A percentile compares a stretch with the other conserved stretches of the same genome.
Conservation (phyloP, 92 coral and sea anemone genomes). For the Epizoanthus illoricatus region DNA sequence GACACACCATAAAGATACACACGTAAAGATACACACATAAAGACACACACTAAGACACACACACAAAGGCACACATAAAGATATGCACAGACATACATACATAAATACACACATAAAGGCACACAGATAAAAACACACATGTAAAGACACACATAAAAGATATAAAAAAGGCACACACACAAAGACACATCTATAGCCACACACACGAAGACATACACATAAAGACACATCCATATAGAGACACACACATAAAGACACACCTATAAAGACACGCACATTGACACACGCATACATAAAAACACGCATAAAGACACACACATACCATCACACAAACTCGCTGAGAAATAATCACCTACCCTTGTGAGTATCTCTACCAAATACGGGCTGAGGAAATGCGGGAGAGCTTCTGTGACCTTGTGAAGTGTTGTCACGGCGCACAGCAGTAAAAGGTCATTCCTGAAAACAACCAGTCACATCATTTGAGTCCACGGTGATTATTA, state of each 20-base stretch:
- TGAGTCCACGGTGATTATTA: too few species aligned
- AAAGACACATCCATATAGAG: too few species aligned
- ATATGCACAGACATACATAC: too few species aligned
- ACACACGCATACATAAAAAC: background rate
- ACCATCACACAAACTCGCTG: background rate
- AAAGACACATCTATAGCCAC: too few species aligned
- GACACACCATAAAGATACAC: too few species aligned
- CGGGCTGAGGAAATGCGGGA: constrained; percentile 92
- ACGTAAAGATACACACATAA: too few species aligned
- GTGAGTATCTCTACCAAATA: constrained; percentile 67
- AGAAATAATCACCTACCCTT: constrained; percentile 55
- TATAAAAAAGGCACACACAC: too few species aligned
- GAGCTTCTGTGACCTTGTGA: constrained; percentile 67
- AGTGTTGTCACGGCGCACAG: constrained; percentile 78
- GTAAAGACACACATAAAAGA: too few species aligned
- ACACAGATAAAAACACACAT: too few species aligned
- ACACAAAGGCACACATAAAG: background rate
- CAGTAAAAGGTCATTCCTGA: constrained; percentile 65
- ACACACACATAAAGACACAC: too few species aligned
- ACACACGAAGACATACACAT: too few species aligned
- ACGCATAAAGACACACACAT: background rate
- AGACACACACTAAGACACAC: background rate
- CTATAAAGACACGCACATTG: background rate
- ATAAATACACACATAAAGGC: too few species aligned
- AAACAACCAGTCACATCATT: constrained; percentile 1